Percentiles rank a stretch among this genome's conserved stretches.
These are phyloP conservation scores for Emydoidea blandingii DNA, from an alignment of 2,797 vertebrate species.

Conservation along the genomic window DNA sequence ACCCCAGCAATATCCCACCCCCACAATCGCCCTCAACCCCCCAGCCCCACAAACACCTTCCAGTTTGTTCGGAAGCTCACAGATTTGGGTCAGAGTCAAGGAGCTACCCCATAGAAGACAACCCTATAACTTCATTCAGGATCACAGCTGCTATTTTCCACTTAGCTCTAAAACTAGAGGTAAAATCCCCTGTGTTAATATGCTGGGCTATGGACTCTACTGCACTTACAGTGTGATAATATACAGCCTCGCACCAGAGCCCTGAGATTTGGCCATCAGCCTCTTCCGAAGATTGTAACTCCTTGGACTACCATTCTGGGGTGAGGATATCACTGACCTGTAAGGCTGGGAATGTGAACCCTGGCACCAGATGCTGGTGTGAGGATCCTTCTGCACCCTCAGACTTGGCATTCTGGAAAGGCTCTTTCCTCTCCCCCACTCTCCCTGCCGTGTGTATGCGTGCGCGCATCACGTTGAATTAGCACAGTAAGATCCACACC, in stretches of 20 bases:
- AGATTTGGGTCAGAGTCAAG: background rate
- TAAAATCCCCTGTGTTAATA: too few species aligned
- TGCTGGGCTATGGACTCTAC: background rate
- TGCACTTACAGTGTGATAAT: background rate
- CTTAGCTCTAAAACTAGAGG: background rate
- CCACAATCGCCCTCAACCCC: background rate
- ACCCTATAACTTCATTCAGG: background rate
- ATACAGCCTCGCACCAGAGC: background rate
- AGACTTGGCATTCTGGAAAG: background rate
- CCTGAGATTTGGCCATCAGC: background rate
- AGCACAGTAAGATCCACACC: background rate
- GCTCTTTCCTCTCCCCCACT: background rate
- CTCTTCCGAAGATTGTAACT: background rate
- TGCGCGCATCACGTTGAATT: background rate
- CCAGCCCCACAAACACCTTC: background rate
- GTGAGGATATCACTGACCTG: background rate
- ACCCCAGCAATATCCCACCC: background rate
- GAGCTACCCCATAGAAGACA: background rate
- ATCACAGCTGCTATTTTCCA: background rate
- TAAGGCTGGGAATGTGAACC: background rate
- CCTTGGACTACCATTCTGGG: background rate
- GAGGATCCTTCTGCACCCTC: background rate
- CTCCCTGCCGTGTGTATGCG: too few species aligned
- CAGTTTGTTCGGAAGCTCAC: background rate
- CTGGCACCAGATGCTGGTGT: background rate